Conservation (phyloP, 2,113 vertebrate genomes). For the Tragelaphus buxtoni region DNA sequence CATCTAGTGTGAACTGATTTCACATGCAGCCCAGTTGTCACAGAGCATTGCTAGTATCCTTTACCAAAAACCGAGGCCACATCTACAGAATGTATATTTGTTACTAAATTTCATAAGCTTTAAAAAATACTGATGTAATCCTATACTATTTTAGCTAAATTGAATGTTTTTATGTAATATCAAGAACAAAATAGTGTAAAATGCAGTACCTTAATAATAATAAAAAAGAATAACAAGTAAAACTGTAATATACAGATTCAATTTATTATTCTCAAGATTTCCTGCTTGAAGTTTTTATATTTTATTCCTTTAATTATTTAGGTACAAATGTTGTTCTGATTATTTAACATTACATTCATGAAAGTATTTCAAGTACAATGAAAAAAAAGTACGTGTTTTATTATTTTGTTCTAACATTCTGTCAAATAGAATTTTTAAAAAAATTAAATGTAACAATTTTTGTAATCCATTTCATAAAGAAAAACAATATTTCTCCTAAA, state of each 20-base stretch:
- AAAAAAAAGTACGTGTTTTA: not conserved
- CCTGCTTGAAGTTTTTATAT: not conserved
- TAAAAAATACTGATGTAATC: not conserved
- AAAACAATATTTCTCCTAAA: constrained; percentile 67
- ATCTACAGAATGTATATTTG: not conserved
- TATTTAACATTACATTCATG: not conserved
- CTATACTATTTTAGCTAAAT: not conserved
- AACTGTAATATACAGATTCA: not conserved
- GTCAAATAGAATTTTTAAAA: not conserved
- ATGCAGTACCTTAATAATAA: not conserved
- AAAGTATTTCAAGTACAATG: not conserved
- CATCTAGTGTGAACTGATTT: constrained; percentile 24
- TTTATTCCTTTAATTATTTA: not conserved
- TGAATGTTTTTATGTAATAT: not conserved
- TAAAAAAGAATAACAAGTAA: not conserved
- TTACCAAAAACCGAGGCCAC: not conserved
- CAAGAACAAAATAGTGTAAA: not conserved
- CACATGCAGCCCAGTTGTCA: not conserved
- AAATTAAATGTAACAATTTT: constrained; percentile 47
- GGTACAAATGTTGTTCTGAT: not conserved
- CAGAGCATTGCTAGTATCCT: not conserved
- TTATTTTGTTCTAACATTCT: not conserved
- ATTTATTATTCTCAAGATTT: not conserved
- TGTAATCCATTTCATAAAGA: constrained; percentile 27
- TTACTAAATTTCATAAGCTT: not conserved